A percentile compares a stretch with the other conserved stretches of the same genome.
Conservation (phyloP, 2,888 invertebrate genomes). For the Atethmia centrago region DNA sequence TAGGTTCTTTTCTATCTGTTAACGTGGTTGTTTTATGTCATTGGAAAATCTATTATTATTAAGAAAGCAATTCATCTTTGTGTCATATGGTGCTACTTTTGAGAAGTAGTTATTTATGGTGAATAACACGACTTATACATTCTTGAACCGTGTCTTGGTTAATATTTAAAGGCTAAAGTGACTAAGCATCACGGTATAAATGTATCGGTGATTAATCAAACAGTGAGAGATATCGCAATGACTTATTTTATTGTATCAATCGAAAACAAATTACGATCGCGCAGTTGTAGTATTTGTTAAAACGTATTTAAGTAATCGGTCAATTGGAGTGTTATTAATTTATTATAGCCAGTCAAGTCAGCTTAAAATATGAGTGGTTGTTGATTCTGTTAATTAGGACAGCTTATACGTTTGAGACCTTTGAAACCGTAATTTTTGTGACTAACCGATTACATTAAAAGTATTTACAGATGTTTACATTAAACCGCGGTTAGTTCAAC, state of each 20-base stretch:
- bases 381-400: not conserved
- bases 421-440: not conserved
- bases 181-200: constrained; percentile 18
- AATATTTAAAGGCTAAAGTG: constrained; percentile 15
- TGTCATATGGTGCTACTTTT: constrained; percentile 4
- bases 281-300: not conserved
- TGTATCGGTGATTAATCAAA: constrained; percentile 41
- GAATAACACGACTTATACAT: too few species aligned
- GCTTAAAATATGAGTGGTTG: constrained; percentile 5
- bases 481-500: constrained; percentile 10
- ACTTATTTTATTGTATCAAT: constrained; percentile 50
- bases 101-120: not conserved
- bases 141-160: constrained; percentile 5
- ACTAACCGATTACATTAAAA: not conserved
- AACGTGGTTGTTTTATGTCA: too few species aligned
- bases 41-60: constrained; percentile 13
- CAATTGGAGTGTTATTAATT: not conserved
- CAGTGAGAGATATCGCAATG: constrained; percentile 35
- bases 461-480: constrained; percentile 3
- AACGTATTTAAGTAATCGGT: not conserved
- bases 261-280: constrained; percentile 51
- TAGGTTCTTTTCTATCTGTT: too few species aligned
- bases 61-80: constrained; percentile 11
- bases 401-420: not conserved
- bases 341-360: not conserved